These are phyloP conservation scores for Galagoides demidoff DNA, from an alignment of 2,797 vertebrate genomes.

Conservation along the genomic window DNA sequence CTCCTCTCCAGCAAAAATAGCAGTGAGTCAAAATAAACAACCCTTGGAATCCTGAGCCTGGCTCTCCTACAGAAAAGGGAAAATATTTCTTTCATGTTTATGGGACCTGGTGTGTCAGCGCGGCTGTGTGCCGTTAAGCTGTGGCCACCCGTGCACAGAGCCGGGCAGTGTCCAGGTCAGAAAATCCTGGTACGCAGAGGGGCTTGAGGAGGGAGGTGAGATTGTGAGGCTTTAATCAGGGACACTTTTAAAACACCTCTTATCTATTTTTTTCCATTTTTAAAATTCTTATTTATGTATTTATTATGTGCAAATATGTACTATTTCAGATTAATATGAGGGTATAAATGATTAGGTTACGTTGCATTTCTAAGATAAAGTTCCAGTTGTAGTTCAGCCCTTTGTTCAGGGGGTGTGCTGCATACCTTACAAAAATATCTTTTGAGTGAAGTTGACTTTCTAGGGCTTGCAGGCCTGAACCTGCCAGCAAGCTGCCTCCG, in stretches of 20 bases:
- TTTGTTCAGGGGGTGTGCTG: no score
- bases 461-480: background rate
- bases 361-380: no score
- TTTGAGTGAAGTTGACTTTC: slow-evolving; percentile 4
- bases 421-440: background rate
- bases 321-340: no score
- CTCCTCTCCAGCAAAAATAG: slow-evolving; percentile 64
- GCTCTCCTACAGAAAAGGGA: slow-evolving; percentile 4
- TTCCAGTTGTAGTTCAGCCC: no score
- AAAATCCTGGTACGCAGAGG: background rate
- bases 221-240: background rate
- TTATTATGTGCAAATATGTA: no score
- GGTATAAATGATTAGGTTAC: no score
- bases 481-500: background rate
- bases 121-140: accelerated
- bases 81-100: background rate
- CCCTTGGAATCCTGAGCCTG: background rate
- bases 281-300: no score
- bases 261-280: no score
- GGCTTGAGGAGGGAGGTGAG: background rate
- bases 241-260: background rate
- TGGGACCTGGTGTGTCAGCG: accelerated
- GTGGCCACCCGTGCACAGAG: background rate
- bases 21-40: slow-evolving; percentile 58
- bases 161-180: background rate